Evolutionary conservation across 2,113 vertebrate genomes (phyloP), one percentile per base, ranked within the genome.

Genomic region (Gnathonemus echidnorhynchus): DNA sequence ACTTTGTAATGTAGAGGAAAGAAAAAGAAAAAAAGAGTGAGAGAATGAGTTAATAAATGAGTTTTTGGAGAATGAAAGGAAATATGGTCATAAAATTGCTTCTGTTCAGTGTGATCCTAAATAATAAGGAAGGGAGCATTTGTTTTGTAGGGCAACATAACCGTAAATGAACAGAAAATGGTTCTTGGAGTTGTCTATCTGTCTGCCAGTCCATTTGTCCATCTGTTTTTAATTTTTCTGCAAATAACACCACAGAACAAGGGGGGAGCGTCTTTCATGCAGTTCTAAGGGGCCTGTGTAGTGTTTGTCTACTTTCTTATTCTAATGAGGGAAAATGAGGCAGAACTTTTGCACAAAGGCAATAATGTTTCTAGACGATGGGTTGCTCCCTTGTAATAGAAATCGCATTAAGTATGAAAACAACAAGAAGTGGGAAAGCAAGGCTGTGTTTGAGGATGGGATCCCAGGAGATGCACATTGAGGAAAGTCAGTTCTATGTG

Each of bases 381-480:
- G 92, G 93, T 90, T 90, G 91, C 89, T 89, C 92, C 86, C 93
- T 86, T 24, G 3, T 90, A 92, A 92, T 92, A 91, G 88, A 84
- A 27, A 49, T 89, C 89, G 19, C 49, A 58, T 87, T 93, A 93
- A 94, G 94, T 93, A 90, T 86, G 84, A 86, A 49, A 35, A 46
- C 17, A 49, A 49, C 27, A 50, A 49, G 66, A 88, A 27, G n/a
- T 24, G 27, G 31, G 66, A 11, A 39, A 17, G 70, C 70, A 77
- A 39, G 70, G 11, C 35, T 31, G 31, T 74, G 31, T 31, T 77
- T 77, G 15, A 77, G 1, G 35, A 15, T 19, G 27, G 35, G 70
- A 77, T 17, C 31, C 70, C 70, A 35, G 27, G 27, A 74, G 66
- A 74, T 74, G 66, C 66, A 27, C 66, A 13, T 2, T 5, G 70